Evolutionary conservation across 2,888 invertebrate genomes (phyloP).

Genomic region (Brachynemurus nebulosus): DNA sequence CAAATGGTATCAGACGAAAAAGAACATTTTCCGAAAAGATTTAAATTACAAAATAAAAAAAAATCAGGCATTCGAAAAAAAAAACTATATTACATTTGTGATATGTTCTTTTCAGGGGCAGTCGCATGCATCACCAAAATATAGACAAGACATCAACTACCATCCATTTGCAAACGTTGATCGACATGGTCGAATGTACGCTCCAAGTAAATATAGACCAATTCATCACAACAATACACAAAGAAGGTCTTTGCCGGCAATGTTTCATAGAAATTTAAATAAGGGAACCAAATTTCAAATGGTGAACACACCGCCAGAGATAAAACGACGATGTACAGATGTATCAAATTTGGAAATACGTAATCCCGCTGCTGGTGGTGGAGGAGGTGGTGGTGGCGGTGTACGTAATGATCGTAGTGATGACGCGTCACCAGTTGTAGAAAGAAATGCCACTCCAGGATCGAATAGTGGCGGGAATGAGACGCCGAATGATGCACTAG

Average conservation of each 20-base stretch:
- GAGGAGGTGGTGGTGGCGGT: no score
- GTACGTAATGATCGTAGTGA: no score
- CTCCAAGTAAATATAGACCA: background rate
- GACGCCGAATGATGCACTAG: slow-evolving; percentile 1
- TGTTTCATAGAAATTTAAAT: background rate
- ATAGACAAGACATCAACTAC: background rate
- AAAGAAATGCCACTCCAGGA: no score
- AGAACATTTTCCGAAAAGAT: no score
- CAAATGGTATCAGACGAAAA: no score
- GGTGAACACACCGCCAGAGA: slow-evolving; percentile 13
- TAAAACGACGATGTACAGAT: slow-evolving; percentile 23
- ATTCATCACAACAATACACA: background rate
- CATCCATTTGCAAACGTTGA: background rate
- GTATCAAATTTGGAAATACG: slow-evolving; percentile 6
- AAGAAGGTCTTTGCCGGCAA: background rate
- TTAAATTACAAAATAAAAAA: no score
- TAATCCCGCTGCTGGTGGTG: slow-evolving; percentile 4
- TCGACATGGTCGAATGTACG: background rate
- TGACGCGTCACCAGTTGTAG: no score
- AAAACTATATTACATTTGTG: no score
- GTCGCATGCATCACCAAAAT: background rate
- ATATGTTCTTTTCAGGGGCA: background rate
- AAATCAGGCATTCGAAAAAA: no score
- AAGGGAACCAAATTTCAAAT: slow-evolving; percentile 1
- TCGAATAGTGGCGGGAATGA: no score